phyloP scores from a whole-genome alignment of 1,140 invertebrate genomes.

The Cardiocondyla obscurior region DNA sequence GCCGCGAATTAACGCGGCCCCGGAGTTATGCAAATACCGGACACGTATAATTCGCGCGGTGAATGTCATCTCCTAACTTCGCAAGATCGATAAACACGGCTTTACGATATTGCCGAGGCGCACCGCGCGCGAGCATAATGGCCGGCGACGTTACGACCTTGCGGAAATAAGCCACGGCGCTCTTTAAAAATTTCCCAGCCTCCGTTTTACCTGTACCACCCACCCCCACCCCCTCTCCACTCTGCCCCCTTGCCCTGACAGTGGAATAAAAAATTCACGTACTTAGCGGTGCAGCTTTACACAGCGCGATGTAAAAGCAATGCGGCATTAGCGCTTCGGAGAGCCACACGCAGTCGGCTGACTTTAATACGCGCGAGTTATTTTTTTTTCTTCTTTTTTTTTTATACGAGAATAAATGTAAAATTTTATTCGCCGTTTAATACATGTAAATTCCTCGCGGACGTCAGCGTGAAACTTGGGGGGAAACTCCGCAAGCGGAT shows the following conservation, averaged over 20 bases:
- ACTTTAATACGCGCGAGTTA: background rate
- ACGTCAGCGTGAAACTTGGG: background rate
- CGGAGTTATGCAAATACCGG: conserved; percentile 44
- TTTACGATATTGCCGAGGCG: conserved; percentile 33
- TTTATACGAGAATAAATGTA: background rate
- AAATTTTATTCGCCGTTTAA: background rate
- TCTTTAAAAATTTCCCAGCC: conserved; percentile 17
- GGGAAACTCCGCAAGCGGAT: background rate
- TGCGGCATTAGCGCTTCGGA: background rate
- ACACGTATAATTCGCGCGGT: conserved; percentile 33
- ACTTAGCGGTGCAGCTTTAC: background rate
- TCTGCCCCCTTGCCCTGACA: background rate
- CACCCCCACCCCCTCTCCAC: too few species aligned
- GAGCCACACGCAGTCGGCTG: background rate
- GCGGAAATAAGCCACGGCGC: background rate
- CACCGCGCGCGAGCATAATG: conserved; percentile 3
- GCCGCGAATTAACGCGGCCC: background rate
- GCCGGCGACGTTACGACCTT: background rate
- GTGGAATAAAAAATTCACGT: conserved; percentile 28
- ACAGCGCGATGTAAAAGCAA: conserved; percentile 24
- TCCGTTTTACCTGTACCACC: background rate
- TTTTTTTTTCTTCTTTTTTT: too few species aligned
- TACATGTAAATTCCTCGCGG: background rate
- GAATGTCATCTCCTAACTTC: conserved; percentile 37
- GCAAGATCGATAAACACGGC: conserved; percentile 33